Conservation (phyloP, 2,888 invertebrate species). For the Nemapogon koenigi region DNA sequence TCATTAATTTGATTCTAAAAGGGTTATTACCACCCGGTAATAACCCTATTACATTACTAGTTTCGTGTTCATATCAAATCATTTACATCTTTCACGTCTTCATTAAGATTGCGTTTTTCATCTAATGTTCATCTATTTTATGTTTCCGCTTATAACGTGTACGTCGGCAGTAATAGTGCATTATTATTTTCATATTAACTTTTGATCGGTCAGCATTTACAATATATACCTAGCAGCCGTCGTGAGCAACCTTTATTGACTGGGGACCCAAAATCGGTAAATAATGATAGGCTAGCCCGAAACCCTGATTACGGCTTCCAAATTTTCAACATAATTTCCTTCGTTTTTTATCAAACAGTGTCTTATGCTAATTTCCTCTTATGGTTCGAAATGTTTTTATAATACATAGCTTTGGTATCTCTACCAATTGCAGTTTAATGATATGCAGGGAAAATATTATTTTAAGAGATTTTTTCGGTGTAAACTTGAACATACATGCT, state of each 20-base stretch:
- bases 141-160: conserved; percentile 35
- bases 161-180: conserved; percentile 33
- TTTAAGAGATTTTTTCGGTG: too few species aligned
- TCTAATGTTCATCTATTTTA: conserved; percentile 8
- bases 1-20: too few species aligned
- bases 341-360: conserved; percentile 2
- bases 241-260: conserved; percentile 32
- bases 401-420: too few species aligned
- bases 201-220: conserved; percentile 30
- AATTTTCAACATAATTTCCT: conserved; percentile 7
- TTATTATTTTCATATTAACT: conserved; percentile 59
- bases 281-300: conserved; percentile 30
- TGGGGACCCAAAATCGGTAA: conserved; percentile 34
- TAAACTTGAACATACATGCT: too few species aligned
- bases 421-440: too few species aligned
- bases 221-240: conserved; percentile 6
- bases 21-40: too few species aligned
- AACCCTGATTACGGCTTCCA: conserved; percentile 7
- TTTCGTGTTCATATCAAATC: too few species aligned
- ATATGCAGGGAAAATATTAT: too few species aligned
- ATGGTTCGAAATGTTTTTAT: too few species aligned
- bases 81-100: conserved; percentile 4
- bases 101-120: too few species aligned
- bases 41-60: too few species aligned
- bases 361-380: too few species aligned